Conservation (phyloP, 2,888 invertebrate species). For the Pemphredon lugubris region DNA sequence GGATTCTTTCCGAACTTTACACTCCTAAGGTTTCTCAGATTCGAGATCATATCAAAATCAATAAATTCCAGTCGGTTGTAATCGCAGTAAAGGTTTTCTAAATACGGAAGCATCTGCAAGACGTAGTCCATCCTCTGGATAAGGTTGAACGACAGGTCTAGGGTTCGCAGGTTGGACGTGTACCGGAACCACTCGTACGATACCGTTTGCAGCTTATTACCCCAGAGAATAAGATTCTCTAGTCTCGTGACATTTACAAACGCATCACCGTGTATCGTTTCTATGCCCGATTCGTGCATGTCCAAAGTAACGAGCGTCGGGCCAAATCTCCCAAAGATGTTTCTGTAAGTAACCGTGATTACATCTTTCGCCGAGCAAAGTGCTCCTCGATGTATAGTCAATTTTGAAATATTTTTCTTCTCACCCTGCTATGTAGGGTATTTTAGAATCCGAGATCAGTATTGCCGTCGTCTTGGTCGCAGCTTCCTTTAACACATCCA, state of each 20-base stretch:
- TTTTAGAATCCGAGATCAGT: slow-evolving; percentile 54
- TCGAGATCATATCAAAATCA: slow-evolving; percentile 65
- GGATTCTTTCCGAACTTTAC: slow-evolving; percentile 74
- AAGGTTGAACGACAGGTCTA: slow-evolving; percentile 74
- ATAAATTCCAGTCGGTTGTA: slow-evolving; percentile 67
- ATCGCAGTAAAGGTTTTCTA: slow-evolving; percentile 71
- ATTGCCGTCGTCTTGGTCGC: slow-evolving; percentile 51
- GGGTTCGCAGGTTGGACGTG: slow-evolving; percentile 60
- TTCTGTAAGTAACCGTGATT: slow-evolving; percentile 47
- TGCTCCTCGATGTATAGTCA: no score
- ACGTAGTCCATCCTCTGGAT: slow-evolving; percentile 65
- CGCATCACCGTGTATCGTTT: slow-evolving; percentile 63
- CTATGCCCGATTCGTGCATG: slow-evolving; percentile 65
- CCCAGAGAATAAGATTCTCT: slow-evolving; percentile 69
- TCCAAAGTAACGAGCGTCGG: slow-evolving; percentile 60
- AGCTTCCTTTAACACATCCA: slow-evolving; percentile 44
- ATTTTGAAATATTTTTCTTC: neutral
- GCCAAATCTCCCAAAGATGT: slow-evolving; percentile 65
- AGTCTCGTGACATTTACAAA: slow-evolving; percentile 65
- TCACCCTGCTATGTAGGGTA: slow-evolving; percentile 60
- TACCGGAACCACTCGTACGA: slow-evolving; percentile 63
- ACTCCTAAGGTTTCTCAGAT: slow-evolving; percentile 64
- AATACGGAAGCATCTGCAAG: slow-evolving; percentile 59
- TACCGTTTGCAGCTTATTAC: slow-evolving; percentile 68
- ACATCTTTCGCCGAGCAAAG: neutral